These are phyloP conservation scores for Nesidiocoris tenuis DNA, from an alignment of 2,888 invertebrate species.

Conservation along the genomic window DNA sequence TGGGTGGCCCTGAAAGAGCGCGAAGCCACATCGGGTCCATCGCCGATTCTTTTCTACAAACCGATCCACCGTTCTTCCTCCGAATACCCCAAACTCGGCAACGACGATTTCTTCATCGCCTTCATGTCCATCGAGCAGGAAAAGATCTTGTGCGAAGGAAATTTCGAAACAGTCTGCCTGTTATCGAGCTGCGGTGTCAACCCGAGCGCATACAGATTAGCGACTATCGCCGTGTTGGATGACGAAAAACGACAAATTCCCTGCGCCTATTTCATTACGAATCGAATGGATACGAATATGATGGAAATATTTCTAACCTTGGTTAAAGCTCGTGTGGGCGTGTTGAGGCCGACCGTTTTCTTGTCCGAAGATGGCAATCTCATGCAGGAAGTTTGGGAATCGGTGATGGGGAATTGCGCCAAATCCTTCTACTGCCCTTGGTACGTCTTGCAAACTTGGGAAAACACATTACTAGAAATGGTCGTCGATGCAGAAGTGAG, in stretches of 20 bases:
- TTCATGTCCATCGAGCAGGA: neutral
- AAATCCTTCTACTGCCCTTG: neutral
- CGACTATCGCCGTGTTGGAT: neutral
- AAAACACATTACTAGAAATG: neutral
- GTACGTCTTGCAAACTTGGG: neutral
- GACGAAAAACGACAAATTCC: neutral
- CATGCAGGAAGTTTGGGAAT: neutral
- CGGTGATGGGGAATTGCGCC: neutral
- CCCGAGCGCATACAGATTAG: neutral
- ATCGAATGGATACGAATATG: neutral
- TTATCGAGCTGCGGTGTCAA: neutral
- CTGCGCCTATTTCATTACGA: neutral
- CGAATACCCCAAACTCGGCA: neutral
- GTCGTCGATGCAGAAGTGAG: neutral
- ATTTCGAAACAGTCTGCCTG: neutral
- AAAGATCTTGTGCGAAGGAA: neutral
- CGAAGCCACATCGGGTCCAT: neutral
- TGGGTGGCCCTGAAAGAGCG: neutral
- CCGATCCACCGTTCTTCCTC: neutral
- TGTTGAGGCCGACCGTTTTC: neutral
- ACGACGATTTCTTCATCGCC: neutral
- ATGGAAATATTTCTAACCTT: neutral
- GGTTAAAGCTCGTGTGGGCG: neutral
- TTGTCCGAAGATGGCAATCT: neutral
- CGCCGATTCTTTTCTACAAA: neutral